These are phyloP conservation scores for Nipponia nippon DNA, from an alignment of 2,113 vertebrate species.

Conservation along the genomic window DNA sequence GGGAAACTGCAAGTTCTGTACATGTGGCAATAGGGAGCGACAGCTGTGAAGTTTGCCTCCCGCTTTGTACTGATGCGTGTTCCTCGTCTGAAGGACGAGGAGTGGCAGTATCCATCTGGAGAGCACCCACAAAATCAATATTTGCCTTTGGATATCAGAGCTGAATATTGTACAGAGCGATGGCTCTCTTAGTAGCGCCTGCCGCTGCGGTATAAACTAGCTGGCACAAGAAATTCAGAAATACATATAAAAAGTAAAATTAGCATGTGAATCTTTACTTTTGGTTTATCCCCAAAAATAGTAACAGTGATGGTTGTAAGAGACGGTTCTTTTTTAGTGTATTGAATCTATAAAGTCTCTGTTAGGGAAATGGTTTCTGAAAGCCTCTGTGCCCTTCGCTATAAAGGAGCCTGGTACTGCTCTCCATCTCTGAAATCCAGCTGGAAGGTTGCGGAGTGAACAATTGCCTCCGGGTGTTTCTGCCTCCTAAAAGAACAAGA, in stretches of 20 bases:
- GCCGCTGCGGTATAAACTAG: background rate
- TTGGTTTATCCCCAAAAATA: background rate
- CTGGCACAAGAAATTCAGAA: background rate
- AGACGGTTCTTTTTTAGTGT: background rate
- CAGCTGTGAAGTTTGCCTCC: background rate
- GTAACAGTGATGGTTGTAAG: background rate
- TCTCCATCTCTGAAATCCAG: constrained; percentile 47
- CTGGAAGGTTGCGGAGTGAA: constrained; percentile 25
- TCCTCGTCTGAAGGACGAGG: background rate
- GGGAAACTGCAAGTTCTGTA: background rate
- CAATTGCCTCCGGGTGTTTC: background rate
- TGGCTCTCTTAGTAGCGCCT: background rate
- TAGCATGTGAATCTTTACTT: background rate
- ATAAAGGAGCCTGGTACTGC: constrained; percentile 71
- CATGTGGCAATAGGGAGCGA: background rate
- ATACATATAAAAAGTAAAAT: background rate
- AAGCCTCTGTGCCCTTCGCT: constrained; percentile 47
- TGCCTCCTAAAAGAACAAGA: background rate
- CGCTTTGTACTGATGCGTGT: background rate
- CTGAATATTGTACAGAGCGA: too few relatives aligned
- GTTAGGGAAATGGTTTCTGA: constrained; percentile 16
- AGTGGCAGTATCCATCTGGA: background rate
- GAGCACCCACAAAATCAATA: background rate
- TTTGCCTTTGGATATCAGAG: background rate
- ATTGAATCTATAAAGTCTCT: constrained; percentile 49